Percentiles rank a stretch among this genome's conserved stretches.
These are phyloP conservation scores for Zeuzera pyrina DNA, from an alignment of 2,888 invertebrate species.

Conservation along the genomic window DNA sequence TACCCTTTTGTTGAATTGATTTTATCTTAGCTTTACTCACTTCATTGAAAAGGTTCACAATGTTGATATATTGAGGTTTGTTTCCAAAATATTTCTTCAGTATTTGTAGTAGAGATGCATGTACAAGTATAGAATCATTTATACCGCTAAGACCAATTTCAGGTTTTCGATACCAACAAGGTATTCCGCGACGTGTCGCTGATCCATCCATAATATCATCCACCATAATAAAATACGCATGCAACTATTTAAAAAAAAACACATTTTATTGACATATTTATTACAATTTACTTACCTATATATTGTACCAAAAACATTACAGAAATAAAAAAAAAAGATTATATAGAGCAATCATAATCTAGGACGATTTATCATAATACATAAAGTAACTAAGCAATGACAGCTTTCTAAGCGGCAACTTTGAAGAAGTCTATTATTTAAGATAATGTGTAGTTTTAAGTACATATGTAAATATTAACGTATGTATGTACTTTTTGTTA, in stretches of 20 bases:
- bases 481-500: too few species aligned
- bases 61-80: conserved; percentile 78
- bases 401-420: too few species aligned
- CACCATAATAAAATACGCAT: conserved; percentile 86
- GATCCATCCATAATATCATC: conserved; percentile 97
- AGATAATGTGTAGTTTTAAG: too few species aligned
- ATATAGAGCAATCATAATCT: too few species aligned
- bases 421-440: too few species aligned
- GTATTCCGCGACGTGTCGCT: conserved; percentile 85
- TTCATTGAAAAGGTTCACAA: conserved; percentile 86
- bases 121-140: conserved; percentile 88
- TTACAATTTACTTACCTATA: not conserved
- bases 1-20: not conserved
- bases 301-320: not conserved
- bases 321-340: too few species aligned
- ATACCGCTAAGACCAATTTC: conserved; percentile 82
- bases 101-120: conserved; percentile 81
- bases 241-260: conserved; percentile 79
- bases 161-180: conserved; percentile 90
- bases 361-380: too few species aligned
- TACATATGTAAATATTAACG: too few species aligned
- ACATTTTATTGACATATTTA: not conserved
- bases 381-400: too few species aligned
- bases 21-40: conserved; percentile 65
- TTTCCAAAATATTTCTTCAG: conserved; percentile 80